Base-by-base conservation (phyloP, 2,113 vertebrate species). In the Platysternon megacephalum region DNA sequence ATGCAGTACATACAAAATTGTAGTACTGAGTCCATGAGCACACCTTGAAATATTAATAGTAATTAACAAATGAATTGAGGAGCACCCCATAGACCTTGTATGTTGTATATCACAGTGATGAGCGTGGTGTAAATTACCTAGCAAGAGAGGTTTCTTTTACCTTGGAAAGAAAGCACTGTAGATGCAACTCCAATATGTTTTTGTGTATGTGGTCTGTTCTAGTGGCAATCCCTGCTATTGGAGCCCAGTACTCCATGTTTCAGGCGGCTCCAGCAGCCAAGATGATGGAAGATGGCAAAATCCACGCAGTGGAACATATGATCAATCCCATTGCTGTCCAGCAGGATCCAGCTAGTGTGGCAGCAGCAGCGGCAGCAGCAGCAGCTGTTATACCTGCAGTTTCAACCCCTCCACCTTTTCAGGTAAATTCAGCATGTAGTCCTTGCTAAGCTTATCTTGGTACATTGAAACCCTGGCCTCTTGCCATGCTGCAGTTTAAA, bases 381-480 rank as follows among this genome's bases (percentile, higher is more conserved):
- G 98, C 98, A 0, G 97, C 98, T 0, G 98, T 99, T 94, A 98
- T 99, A 48, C 99, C 99, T 1, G 93, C 99, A 0, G 99, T 99
- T 86, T 99, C 99, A 8, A 99, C 99, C 0, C 99, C 99, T 19
- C 99, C 99, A 16, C 99, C 99, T 46, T 99, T 99, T 97, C 99
- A 99, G 99, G 99, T 99, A 97, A 90, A 76, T 84, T 91, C 79
- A 82, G 55, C 10, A 4, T 5, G 0, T 5, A 19, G 22, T 21
- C 88, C 22, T 61, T 7, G 14, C 46, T 84, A 68, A 39, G 52
- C 4, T 6, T 76, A 39, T 8, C 0, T 0, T 9, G 2, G 2
- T 10, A 2, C 1, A 14, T 13, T 5, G 3, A 85, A 94, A 83
- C 12, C 46, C 76, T 68, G 56, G 3, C 29, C 5, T 85, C 79